Conservation (phyloP, 2,888 invertebrate species). For the Ectemnius lituratus region DNA sequence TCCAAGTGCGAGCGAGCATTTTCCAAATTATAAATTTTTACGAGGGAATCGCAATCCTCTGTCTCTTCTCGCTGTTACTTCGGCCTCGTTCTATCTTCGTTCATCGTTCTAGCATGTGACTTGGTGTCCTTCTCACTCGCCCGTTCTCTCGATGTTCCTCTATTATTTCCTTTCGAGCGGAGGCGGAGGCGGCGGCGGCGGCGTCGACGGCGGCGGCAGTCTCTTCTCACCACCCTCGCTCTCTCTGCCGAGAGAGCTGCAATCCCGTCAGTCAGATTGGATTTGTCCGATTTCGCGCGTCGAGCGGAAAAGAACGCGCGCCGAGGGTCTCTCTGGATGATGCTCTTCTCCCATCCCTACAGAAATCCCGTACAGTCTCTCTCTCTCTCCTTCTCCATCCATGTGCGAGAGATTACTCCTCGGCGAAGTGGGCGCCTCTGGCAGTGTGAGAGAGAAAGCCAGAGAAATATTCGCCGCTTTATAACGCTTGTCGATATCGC, state of each 20-base stretch:
- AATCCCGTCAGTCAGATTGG: conserved; percentile 68
- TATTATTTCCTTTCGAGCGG: conserved; percentile 44
- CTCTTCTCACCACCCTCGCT: conserved; percentile 24
- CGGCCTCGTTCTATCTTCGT: conserved; percentile 22
- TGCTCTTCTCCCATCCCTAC: background rate
- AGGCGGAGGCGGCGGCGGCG: too few relatives aligned
- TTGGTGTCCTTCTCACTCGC: background rate
- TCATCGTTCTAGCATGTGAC: conserved; percentile 5
- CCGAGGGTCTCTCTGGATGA: conserved; percentile 13
- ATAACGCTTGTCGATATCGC: conserved; percentile 7
- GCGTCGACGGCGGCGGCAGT: background rate
- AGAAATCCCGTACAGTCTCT: background rate
- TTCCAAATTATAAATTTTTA: conserved; percentile 79
- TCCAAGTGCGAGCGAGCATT: conserved; percentile 68
- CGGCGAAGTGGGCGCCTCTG: background rate
- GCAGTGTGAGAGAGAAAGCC: too few relatives aligned
- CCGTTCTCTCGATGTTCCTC: conserved; percentile 20
- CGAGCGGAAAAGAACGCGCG: conserved; percentile 51
- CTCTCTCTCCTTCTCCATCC: background rate
- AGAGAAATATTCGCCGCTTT: background rate
- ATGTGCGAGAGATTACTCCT: background rate
- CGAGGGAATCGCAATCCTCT: conserved; percentile 55
- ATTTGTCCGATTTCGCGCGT: conserved; percentile 74
- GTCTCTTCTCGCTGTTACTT: conserved; percentile 23
- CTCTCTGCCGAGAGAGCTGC: conserved; percentile 47